phyloP scores from a whole-genome alignment of 2,113 vertebrate species.

The Pelusios castaneus region DNA sequence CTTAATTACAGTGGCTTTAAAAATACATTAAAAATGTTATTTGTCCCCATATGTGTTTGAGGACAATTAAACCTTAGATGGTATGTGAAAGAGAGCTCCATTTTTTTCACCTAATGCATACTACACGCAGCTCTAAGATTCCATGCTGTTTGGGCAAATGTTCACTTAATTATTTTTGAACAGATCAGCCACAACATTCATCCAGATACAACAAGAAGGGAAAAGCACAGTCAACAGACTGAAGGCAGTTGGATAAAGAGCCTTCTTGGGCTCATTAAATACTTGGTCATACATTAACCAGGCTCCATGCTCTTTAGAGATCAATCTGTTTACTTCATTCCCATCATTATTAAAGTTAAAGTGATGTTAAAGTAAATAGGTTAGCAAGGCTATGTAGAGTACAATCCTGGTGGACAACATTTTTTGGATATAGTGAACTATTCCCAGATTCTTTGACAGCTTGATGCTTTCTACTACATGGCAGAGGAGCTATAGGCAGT shows the following conservation, averaged over 20 bases:
- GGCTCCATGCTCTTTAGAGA: slow-evolving; percentile 34
- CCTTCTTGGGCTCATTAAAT: slow-evolving; percentile 36
- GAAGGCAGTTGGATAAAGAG: slow-evolving; percentile 24
- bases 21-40: neutral
- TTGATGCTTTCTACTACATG: fast-evolving
- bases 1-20: neutral
- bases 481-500: neutral
- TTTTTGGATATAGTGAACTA: slow-evolving; percentile 22
- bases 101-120: neutral
- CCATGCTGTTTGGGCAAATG: slow-evolving; percentile 12
- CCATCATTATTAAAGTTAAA: slow-evolving; percentile 45
- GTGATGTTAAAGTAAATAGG: slow-evolving; percentile 61
- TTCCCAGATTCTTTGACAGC: slow-evolving; percentile 43
- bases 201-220: slow-evolving; percentile 44
- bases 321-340: slow-evolving; percentile 25
- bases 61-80: neutral
- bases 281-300: slow-evolving; percentile 47
- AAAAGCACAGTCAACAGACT: slow-evolving; percentile 37
- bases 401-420: neutral
- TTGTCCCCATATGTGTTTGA: neutral
- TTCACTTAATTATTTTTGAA: slow-evolving; percentile 30
- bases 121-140: slow-evolving; percentile 15
- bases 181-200: slow-evolving; percentile 29
- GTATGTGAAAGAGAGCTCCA: neutral
- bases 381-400: slow-evolving; percentile 23